Evolutionary conservation across 2,797 vertebrate genomes (phyloP), one percentile per base, ranked within the genome.

Genomic region (Lycodopsis pacificus): DNA sequence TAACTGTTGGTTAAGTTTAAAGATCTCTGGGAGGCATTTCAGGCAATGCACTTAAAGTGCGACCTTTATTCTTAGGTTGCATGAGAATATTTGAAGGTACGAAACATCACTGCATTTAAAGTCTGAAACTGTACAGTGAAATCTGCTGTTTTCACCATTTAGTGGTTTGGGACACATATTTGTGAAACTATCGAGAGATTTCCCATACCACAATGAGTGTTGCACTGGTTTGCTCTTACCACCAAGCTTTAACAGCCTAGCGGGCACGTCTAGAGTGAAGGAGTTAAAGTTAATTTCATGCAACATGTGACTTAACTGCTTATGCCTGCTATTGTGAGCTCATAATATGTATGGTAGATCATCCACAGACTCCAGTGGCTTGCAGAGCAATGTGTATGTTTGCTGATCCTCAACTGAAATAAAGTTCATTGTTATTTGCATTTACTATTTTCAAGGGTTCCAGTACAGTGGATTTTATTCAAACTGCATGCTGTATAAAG

Each of bases 91-190:
- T 2, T 57, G 7, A 62, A 73, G 48, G 30, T 63, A 17, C n/a
- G 5, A 9, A 22, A 8, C 1, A 8, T 30, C 14, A 20, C 19
- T 53, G 22, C 22, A 68, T 25, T 2, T 48, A 10, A 34, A 36
- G 34, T 68, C 20, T 71, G 51, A 73, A 57, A 38, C 66, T 56
- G 32, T 4, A 5, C 5, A 4, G 71, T 58, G 64, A 11, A 63
- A 56, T 61, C 30, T 65, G 11, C 67, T 36, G 46, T 65, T 73
- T 73, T 64, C 48, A 59, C 58, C 30, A 4, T 46, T 19, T 22
- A 53, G 22, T 44, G 72, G 65, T 62, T 71, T 66, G 42, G 5
- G 38, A 40, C 4, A 6, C 5, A 27, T 4, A 46, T 73, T 19
- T 63, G 9, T 44, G 17, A 66, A 61, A 7, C 22, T 34, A 54